phyloP scores from a whole-genome alignment of 2,888 invertebrate species.

The Nemotelus nigrinus region DNA sequence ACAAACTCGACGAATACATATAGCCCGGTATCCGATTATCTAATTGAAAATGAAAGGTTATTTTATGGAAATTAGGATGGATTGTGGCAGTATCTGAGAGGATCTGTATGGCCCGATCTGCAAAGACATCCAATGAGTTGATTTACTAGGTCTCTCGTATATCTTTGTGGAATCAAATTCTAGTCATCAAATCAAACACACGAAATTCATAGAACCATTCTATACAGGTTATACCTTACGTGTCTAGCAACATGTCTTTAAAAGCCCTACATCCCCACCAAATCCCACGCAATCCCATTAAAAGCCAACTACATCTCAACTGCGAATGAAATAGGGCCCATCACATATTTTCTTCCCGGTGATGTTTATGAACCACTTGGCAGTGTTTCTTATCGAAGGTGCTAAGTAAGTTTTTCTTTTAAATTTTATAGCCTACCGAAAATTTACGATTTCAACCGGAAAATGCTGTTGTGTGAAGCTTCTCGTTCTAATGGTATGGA shows the following conservation, averaged over 20 bases:
- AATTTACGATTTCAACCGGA: slow-evolving; percentile 22
- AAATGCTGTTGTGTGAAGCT: neutral
- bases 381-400: slow-evolving; percentile 14
- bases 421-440: slow-evolving; percentile 4
- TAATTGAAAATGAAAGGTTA: slow-evolving; percentile 34
- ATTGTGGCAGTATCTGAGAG: too few species aligned
- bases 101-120: too few species aligned
- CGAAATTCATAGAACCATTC: too few species aligned
- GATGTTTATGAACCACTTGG: slow-evolving; percentile 33
- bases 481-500: neutral
- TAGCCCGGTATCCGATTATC: slow-evolving; percentile 32
- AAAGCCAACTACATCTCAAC: slow-evolving; percentile 7
- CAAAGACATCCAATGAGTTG: too few species aligned
- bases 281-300: neutral
- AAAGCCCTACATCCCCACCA: too few species aligned
- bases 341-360: slow-evolving; percentile 7
- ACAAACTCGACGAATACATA: neutral
- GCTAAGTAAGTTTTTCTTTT: slow-evolving; percentile 30
- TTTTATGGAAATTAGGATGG: neutral
- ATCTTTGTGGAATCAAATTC: too few species aligned
- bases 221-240: too few species aligned
- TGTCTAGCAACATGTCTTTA: too few species aligned
- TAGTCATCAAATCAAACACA: too few species aligned
- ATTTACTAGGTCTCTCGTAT: too few species aligned
- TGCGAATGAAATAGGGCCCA: slow-evolving; percentile 16